Evolutionary conservation across 2,797 vertebrate genomes (phyloP), one percentile per base, ranked within the genome.

Genomic region (Tokudaia tokunoshimensis): DNA sequence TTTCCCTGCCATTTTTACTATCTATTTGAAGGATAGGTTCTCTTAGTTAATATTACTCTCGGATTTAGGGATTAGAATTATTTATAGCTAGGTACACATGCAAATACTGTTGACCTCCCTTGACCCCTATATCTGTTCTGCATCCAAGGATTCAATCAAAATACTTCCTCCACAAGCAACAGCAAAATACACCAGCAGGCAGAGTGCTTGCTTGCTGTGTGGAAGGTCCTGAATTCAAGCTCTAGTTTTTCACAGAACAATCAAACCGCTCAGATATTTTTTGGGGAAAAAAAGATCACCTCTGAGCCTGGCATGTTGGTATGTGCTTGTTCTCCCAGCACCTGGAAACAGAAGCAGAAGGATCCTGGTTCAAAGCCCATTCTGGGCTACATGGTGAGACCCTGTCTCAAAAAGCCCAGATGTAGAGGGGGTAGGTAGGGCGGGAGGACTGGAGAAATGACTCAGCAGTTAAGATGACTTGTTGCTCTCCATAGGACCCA

Each of bases 11-110:
- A 47, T 87, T 87, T 86, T 76, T 41, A 83, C 59, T 91, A 31
- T 44, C 55, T 82, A 81, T 91, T 85, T 83, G 87, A 15, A 29
- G 61, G 52, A 61, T 78, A 20, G 31, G 20, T 89, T 96, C 34
- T 89, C 22, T 93, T 92, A 93, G 47, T 89, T 83, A 93, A 90
- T 80, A 50, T 22, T 50, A 76, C 80, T 92, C 44, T 91, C 74
- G 59, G 91, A 59, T 37, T 74, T 37, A 61, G 44, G 17, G 89
- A 70, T 74, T 63, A 59, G 72, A 41, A 7, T 9, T 74, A 61
- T 65, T 14, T 22, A 29, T 72, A 61, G n/a, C 41, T 24, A 88
- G 41, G 17, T 26, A 34, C 34, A 75, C 1, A 41, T 34, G 19
- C 44, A 75, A 61, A 2, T 15, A 26, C 44, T 55, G 14, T 31